Conservation (phyloP, 2,888 invertebrate species). For the Heteromyza rotundicornis region DNA sequence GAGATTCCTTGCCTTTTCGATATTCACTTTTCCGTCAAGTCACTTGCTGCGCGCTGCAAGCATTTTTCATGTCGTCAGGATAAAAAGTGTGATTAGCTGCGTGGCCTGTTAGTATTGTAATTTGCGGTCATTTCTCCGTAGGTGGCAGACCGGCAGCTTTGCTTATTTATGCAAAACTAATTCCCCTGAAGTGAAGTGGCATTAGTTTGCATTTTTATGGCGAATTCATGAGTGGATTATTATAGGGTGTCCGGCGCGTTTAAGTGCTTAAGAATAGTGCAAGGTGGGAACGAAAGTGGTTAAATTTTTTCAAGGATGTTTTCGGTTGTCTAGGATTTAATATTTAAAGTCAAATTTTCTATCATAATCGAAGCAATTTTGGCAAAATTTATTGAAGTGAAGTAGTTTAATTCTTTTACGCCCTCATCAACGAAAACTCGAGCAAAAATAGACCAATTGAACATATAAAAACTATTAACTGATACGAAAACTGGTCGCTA, state of each 20-base stretch:
- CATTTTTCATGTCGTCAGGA: constrained; percentile 8
- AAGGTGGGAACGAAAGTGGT: too few species aligned
- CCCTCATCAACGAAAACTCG: too few species aligned
- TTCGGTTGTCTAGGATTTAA: too few species aligned
- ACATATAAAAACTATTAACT: too few species aligned
- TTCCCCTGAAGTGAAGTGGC: constrained; percentile 30
- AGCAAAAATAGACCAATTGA: too few species aligned
- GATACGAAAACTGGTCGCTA: too few species aligned
- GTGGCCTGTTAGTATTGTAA: constrained; percentile 20
- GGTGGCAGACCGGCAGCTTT: not conserved
- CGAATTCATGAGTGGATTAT: constrained; percentile 12
- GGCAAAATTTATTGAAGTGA: too few species aligned
- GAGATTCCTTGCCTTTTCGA: constrained; percentile 3
- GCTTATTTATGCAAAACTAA: constrained; percentile 36
- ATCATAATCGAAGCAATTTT: too few species aligned
- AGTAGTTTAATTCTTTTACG: too few species aligned
- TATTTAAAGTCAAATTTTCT: too few species aligned
- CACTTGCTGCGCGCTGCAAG: not conserved
- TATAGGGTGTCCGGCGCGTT: constrained; percentile 8
- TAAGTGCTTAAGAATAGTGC: too few species aligned
- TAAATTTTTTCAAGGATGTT: too few species aligned
- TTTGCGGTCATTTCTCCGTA: constrained; percentile 8
- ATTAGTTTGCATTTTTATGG: constrained; percentile 19
- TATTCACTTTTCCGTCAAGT: not conserved
- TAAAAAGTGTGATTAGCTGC: constrained; percentile 17